Percentiles rank a stretch among this genome's conserved stretches.
These are phyloP conservation scores for Porites cylindrica DNA, from an alignment of 92 coral and sea anemone species.

Conservation along the genomic window DNA sequence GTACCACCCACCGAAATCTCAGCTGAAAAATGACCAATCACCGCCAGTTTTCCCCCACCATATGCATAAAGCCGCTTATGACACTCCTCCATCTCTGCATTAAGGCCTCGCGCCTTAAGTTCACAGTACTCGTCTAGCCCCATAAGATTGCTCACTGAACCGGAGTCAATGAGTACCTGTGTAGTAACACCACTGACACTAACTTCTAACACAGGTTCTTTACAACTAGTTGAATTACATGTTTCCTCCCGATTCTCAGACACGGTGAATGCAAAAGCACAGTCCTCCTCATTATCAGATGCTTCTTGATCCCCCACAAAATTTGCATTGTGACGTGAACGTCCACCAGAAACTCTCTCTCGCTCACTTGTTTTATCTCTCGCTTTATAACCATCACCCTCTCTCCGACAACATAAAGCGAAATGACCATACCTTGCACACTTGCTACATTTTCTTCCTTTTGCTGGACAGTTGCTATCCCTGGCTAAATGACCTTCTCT, in stretches of 20 bases:
- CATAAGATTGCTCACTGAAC: not conserved
- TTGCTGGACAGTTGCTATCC: not conserved
- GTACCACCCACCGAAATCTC: not conserved
- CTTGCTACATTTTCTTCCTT: not conserved
- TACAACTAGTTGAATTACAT: no score
- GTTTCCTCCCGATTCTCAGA: not conserved
- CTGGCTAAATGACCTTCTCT: not conserved
- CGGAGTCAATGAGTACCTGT: not conserved
- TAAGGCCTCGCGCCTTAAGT: slow-evolving; percentile 45
- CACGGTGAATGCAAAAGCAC: not conserved
- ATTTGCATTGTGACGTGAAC: not conserved
- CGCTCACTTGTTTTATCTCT: not conserved
- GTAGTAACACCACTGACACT: no score
- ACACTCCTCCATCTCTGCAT: slow-evolving; percentile 40
- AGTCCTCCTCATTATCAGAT: no score
- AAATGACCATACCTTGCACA: not conserved
- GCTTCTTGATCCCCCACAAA: not conserved
- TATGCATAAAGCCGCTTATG: slow-evolving; percentile 51
- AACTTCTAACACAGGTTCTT: not conserved
- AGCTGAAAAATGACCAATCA: not conserved
- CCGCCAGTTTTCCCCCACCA: slow-evolving; percentile 33
- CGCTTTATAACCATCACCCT: not conserved
- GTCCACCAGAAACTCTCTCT: not conserved
- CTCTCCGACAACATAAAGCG: not conserved
- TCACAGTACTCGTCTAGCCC: slow-evolving; percentile 11